These are phyloP conservation scores for Phaetusa simplex DNA, from an alignment of 2,113 vertebrate genomes.

Conservation along the genomic window DNA sequence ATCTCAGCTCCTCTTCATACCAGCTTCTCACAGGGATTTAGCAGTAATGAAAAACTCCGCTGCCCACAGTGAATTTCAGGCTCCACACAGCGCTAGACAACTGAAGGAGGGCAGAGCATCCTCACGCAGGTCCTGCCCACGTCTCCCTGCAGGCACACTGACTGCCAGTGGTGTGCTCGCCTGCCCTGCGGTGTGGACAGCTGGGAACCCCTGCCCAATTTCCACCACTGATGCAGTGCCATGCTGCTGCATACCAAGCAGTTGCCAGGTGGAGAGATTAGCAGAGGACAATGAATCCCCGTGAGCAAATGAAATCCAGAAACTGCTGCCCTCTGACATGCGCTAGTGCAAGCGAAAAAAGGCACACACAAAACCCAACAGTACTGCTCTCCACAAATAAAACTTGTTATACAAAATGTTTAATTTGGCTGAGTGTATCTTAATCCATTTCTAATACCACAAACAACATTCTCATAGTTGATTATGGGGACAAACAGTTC, in stretches of 20 bases:
- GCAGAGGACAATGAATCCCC: not conserved
- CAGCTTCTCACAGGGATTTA: not conserved
- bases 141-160: not conserved
- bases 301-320: not conserved
- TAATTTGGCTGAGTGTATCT: constrained; percentile 18
- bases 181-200: not conserved
- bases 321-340: not conserved
- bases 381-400: not conserved
- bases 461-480: constrained; percentile 19
- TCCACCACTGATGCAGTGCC: not conserved
- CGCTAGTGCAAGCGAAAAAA: not conserved
- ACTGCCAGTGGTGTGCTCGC: accelerated
- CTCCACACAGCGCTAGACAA: not conserved
- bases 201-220: not conserved
- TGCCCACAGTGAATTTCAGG: not conserved
- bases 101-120: not conserved
- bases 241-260: not conserved
- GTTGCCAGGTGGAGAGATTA: not conserved
- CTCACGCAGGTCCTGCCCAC: accelerated
- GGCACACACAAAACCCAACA: not conserved
- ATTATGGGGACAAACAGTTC: constrained; percentile 31
- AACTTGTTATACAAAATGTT: not conserved
- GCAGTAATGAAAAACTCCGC: not conserved
- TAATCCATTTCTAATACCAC: constrained; percentile 50
- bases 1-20: not conserved